These are phyloP conservation scores for Polypterus senegalus DNA, from an alignment of 2,113 vertebrate genomes.

Conservation along the genomic window DNA sequence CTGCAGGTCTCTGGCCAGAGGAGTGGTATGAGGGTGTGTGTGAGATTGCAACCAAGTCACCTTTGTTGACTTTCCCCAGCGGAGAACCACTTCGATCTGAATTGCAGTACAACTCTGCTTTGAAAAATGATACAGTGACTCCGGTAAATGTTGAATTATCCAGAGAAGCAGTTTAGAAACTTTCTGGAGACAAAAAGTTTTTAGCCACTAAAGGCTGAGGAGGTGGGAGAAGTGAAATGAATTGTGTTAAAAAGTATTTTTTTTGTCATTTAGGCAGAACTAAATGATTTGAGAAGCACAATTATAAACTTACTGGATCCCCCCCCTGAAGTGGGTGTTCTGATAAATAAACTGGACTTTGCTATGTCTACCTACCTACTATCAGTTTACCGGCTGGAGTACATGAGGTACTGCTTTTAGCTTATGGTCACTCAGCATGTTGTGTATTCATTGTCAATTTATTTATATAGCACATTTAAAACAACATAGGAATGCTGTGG, in stretches of 20 bases:
- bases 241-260: too few species aligned
- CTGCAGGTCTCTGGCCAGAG: slow-evolving; percentile 85
- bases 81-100: slow-evolving; percentile 90
- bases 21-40: slow-evolving; percentile 96
- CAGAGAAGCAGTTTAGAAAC: too few species aligned
- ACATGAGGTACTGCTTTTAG: slow-evolving; percentile 68
- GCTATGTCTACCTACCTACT: slow-evolving; percentile 95
- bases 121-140: slow-evolving; percentile 93
- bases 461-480: too few species aligned
- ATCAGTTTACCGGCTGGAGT: slow-evolving; percentile 87
- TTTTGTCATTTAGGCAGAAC: slow-evolving; percentile 57
- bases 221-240: too few species aligned
- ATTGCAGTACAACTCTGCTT: slow-evolving; percentile 90
- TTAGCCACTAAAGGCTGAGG: too few species aligned
- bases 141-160: slow-evolving; percentile 42
- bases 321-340: slow-evolving; percentile 71
- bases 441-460: too few species aligned
- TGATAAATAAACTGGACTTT: slow-evolving; percentile 92
- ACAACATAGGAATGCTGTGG: too few species aligned
- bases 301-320: slow-evolving; percentile 87
- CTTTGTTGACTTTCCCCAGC: slow-evolving; percentile 86
- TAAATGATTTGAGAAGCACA: slow-evolving; percentile 76
- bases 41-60: slow-evolving; percentile 91
- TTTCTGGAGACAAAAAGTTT: too few species aligned
- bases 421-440: not conserved